Percentiles rank a stretch among this genome's conserved stretches.
Conservation (phyloP, 2,797 vertebrate species). For the Trachops cirrhosus region DNA sequence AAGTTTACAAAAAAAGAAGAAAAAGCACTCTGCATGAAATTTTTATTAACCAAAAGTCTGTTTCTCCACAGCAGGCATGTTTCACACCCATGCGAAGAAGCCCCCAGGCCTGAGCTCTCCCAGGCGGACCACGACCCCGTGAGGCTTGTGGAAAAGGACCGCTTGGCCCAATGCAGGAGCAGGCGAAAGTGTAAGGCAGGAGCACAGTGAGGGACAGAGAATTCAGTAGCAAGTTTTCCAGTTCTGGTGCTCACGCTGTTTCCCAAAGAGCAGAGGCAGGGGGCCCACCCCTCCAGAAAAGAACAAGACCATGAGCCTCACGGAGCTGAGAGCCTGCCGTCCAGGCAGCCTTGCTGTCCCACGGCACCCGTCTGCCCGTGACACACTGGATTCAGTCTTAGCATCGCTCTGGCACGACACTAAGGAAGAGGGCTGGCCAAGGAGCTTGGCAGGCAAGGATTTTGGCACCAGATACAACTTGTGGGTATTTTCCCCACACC, state of each 20-base stretch:
- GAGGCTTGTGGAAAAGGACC: neutral
- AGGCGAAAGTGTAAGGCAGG: neutral
- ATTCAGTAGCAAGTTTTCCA: neutral
- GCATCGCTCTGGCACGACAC: neutral
- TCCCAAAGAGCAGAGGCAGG: neutral
- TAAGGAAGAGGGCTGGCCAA: neutral
- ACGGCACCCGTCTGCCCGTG: neutral
- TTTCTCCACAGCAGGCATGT: neutral
- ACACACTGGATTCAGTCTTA: neutral
- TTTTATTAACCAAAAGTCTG: neutral
- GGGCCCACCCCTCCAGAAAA: neutral
- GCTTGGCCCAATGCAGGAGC: accelerated
- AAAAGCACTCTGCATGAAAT: neutral
- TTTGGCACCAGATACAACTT: neutral
- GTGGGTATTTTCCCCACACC: neutral
- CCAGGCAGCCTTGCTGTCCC: neutral
- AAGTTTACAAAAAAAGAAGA: neutral
- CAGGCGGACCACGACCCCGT: accelerated
- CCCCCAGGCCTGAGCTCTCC: neutral
- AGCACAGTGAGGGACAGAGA: neutral
- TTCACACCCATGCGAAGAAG: neutral
- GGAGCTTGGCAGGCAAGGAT: neutral
- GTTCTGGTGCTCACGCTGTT: neutral
- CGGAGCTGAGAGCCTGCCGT: neutral
- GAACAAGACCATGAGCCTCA: neutral